Evolutionary conservation across 2,113 vertebrate genomes (phyloP).

Genomic region (Theristicus caerulescens): DNA sequence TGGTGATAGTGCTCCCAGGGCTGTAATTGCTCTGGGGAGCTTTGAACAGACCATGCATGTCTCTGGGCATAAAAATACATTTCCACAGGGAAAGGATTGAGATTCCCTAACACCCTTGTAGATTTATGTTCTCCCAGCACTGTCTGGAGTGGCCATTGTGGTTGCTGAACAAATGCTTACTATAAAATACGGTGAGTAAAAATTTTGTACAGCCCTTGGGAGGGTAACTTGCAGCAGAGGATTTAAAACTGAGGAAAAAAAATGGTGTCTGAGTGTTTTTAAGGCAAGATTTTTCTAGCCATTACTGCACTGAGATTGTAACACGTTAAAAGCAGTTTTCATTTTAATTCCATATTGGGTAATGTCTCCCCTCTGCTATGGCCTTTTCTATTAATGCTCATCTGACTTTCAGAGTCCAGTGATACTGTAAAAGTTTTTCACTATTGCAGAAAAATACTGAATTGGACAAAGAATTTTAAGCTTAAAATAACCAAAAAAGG

Average conservation of each 20-base stretch:
- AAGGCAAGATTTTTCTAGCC: not conserved
- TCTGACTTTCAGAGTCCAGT: not conserved
- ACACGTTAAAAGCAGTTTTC: not conserved
- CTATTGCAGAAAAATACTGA: not conserved
- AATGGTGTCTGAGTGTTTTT: not conserved
- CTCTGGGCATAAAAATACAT: not conserved
- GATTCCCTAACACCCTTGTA: not conserved
- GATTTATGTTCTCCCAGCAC: not conserved
- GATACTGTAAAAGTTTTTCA: not conserved
- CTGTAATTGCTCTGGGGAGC: not conserved
- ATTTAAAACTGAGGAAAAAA: not conserved
- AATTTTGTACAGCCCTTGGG: not conserved
- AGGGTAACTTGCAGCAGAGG: not conserved
- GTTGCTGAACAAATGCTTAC: not conserved
- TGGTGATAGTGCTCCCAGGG: not conserved
- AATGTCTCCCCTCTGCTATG: not conserved
- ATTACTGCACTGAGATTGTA: not conserved
- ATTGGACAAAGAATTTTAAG: not conserved
- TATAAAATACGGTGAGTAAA: not conserved
- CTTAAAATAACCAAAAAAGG: slow-evolving; percentile 26
- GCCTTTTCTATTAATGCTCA: not conserved
- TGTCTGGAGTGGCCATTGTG: not conserved
- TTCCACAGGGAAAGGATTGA: not conserved
- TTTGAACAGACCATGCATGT: not conserved
- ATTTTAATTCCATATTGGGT: slow-evolving; percentile 42